These are phyloP conservation scores for Lagopus leucura DNA, from an alignment of 2,113 vertebrate species.

Conservation along the genomic window DNA sequence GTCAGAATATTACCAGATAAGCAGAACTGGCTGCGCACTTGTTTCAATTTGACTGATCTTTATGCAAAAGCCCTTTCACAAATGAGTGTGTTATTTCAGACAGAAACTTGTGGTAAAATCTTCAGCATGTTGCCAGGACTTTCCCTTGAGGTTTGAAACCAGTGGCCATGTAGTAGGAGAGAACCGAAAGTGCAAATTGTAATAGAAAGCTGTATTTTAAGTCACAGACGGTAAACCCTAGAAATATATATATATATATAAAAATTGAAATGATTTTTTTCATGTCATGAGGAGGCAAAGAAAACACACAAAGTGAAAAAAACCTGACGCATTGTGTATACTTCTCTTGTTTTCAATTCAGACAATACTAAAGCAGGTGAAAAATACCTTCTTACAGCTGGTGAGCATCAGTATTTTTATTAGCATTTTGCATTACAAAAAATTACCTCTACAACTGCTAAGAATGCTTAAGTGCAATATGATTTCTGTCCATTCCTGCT, in stretches of 20 bases:
- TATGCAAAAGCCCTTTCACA: background rate
- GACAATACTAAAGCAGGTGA: background rate
- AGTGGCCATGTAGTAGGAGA: background rate
- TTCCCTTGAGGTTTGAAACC: constrained; percentile 2
- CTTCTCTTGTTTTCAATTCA: background rate
- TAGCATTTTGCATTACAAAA: background rate
- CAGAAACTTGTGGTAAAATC: background rate
- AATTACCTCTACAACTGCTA: background rate
- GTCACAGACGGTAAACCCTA: background rate
- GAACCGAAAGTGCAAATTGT: background rate
- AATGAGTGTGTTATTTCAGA: background rate
- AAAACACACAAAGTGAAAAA: background rate
- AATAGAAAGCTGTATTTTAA: background rate
- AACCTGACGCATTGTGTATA: background rate
- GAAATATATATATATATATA: background rate
- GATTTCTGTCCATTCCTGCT: background rate
- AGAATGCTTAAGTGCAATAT: background rate
- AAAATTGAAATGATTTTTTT: background rate
- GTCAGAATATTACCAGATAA: background rate
- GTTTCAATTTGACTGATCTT: background rate
- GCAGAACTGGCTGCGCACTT: background rate
- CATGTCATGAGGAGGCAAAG: background rate
- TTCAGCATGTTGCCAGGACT: background rate
- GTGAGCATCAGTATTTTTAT: background rate
- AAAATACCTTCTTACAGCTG: background rate